These are phyloP conservation scores for Euplagia quadripunctaria DNA, from an alignment of 2,888 invertebrate genomes.

Conservation along the genomic window DNA sequence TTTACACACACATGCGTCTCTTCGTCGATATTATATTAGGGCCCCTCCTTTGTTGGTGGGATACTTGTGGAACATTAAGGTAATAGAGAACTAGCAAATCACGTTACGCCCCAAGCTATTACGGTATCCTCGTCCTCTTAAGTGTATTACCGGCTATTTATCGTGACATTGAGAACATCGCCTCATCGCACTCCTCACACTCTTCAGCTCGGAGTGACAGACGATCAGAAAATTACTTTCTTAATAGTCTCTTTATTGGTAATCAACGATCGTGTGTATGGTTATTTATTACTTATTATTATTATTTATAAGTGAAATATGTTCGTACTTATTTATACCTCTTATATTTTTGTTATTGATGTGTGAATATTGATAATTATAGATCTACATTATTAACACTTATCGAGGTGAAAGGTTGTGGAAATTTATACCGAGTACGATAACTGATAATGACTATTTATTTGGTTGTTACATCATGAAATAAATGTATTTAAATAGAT, in stretches of 20 bases:
- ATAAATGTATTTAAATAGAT: no score
- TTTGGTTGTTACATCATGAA: no score
- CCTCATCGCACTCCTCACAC: conserved; percentile 64
- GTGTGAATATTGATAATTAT: neutral
- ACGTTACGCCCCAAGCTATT: conserved; percentile 78
- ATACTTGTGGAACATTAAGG: conserved; percentile 79
- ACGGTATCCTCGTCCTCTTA: conserved; percentile 71
- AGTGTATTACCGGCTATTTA: conserved; percentile 83
- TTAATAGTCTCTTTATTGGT: conserved; percentile 57
- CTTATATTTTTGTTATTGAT: neutral
- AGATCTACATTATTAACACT: neutral
- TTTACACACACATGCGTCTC: conserved; percentile 59
- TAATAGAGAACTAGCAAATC: conserved; percentile 80
- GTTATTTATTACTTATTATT: conserved; percentile 39
- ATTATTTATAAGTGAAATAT: conserved; percentile 9
- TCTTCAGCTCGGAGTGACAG: conserved; percentile 57
- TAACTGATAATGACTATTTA: no score
- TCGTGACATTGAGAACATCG: conserved; percentile 74
- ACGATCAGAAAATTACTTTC: conserved; percentile 58
- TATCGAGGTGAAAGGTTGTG: no score
- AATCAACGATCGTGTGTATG: conserved; percentile 45
- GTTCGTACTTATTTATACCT: neutral
- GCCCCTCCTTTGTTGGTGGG: conserved; percentile 75
- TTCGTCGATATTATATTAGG: conserved; percentile 77
- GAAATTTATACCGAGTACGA: no score